phyloP scores from a whole-genome alignment of 2,113 vertebrate species.

The Scatophagus argus region DNA sequence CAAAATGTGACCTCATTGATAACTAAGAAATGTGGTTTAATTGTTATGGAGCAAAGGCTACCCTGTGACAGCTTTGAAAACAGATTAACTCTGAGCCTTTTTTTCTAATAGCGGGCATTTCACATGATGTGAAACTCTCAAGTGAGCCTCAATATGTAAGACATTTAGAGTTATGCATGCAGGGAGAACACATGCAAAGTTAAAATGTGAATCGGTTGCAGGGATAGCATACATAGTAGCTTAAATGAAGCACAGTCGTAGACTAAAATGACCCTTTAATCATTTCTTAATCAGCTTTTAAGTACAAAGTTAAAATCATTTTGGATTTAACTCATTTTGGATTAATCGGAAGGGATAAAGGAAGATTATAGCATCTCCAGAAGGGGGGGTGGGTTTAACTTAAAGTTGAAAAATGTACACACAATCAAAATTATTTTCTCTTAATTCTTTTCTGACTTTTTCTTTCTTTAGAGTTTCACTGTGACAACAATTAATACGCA shows the following conservation, averaged over 20 bases:
- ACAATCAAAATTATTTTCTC: conserved; percentile 29
- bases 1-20: not conserved
- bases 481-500: not conserved
- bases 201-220: conserved; percentile 5
- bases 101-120: not conserved
- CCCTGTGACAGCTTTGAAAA: not conserved
- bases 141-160: not conserved
- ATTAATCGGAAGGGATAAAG: conserved; percentile 40
- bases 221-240: not conserved
- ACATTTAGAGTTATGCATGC: not conserved
- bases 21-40: not conserved
- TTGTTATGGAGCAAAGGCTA: conserved; percentile 4
- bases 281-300: conserved; percentile 45
- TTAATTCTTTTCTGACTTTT: conserved; percentile 22
- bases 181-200: not conserved
- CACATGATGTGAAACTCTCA: conserved; percentile 4
- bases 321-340: conserved; percentile 43
- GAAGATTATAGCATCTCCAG: conserved; percentile 37
- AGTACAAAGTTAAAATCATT: conserved; percentile 45
- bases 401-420: conserved; percentile 27
- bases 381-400: conserved; percentile 30
- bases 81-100: not conserved
- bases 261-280: conserved; percentile 48
- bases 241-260: not conserved
- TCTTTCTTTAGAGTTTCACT: not conserved